Base-by-base conservation (phyloP, 2,888 invertebrate genomes). In the Nymphalis polychloros region DNA sequence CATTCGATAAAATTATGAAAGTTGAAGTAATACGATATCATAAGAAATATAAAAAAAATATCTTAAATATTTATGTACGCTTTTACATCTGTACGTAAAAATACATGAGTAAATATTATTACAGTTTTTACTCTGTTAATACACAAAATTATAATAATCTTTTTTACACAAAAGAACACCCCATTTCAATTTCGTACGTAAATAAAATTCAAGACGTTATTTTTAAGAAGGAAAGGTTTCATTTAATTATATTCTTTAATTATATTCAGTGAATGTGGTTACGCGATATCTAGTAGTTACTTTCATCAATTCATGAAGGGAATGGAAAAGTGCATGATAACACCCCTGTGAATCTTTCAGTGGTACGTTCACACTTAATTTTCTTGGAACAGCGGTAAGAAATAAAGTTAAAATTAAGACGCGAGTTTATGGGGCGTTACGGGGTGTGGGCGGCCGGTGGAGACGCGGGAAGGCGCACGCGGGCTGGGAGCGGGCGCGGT, bases 321-420 rank as follows among this genome's bases (percentile, higher is more conserved):
- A 57, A 65, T 60, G 59, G 64, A 68, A 74, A 72, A 72, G 72
- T 72, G 75, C 73, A 74, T 81, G 81, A 81, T 84, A 82, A 84
- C 80, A 78, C 81, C 78, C 76, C 77, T 80, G 80, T 80, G 83
- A 88, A 89, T 86, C 83, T 83, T 85, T 86, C 80, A 85, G 82
- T 84, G 85, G 85, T 89, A 86, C 87, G 86, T 90, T 91, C 88
- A 86, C 91, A 92, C 90, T 89, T 90, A 92, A 92, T 92, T 91
- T 90, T 90, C 86, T 87, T 86, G 83, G 82, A 89, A 89, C 87
- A 89, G 89, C 88, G 87, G 90, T 89, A 88, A 89, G 90, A 89
- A 92, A 91, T 92, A 92, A 91, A 92, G 91, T 92, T 91, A 91
- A 92, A 92, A 92, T 91, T 90, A 92, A 92, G 92, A 91, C 89